Conservation (phyloP, 2,113 vertebrate species). For the Arenaria interpres region DNA sequence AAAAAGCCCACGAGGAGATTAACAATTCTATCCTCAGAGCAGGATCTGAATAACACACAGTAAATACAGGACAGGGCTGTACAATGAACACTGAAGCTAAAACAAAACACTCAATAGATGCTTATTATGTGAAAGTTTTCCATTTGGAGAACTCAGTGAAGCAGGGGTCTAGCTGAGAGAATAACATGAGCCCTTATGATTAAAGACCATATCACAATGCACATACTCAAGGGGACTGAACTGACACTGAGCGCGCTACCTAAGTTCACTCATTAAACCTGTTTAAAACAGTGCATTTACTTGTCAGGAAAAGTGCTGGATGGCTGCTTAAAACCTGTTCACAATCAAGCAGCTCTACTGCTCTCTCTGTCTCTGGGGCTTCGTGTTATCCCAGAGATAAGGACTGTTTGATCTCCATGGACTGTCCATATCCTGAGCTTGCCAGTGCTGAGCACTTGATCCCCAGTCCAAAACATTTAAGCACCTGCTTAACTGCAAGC, state of each 20-base stretch:
- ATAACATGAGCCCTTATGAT: neutral
- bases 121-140: neutral
- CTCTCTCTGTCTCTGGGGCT: neutral
- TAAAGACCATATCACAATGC: neutral
- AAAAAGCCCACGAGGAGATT: neutral
- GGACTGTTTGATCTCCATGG: neutral
- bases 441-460: neutral
- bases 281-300: neutral
- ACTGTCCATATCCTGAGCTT: neutral
- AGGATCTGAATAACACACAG: neutral
- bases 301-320: neutral
- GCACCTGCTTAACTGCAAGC: neutral
- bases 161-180: neutral
- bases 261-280: neutral
- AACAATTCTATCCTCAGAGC: neutral
- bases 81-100: neutral
- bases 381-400: neutral
- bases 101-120: conserved; percentile 10
- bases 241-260: neutral
- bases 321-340: neutral
- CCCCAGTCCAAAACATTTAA: neutral
- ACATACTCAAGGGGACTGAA: neutral
- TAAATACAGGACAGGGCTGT: neutral
- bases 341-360: neutral
- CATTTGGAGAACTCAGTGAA: neutral